A percentile compares a stretch with the other conserved stretches of the same genome.
phyloP scores from a whole-genome alignment of 1,140 invertebrate genomes.

The Teleopsis dalmanni region DNA sequence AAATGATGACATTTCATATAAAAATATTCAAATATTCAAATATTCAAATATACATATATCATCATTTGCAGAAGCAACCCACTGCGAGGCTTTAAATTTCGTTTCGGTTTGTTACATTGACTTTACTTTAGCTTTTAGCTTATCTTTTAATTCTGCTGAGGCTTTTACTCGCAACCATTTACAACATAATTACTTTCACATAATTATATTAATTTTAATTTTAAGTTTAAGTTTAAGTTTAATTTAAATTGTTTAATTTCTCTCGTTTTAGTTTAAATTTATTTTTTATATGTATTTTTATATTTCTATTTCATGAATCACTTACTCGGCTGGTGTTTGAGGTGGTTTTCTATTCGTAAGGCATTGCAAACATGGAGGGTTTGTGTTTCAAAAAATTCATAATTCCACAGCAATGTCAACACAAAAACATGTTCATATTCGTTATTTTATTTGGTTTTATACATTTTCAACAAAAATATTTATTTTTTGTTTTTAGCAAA shows the following conservation, averaged over 20 bases:
- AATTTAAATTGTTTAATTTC: background rate
- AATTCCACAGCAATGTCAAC: conserved; percentile 4
- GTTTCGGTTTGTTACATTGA: too few species aligned
- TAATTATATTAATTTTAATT: background rate
- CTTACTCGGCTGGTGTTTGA: conserved; percentile 45
- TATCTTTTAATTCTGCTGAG: background rate
- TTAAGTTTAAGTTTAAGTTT: background rate
- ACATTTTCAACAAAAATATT: conserved; percentile 11
- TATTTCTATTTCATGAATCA: conserved; percentile 13
- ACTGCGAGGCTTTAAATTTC: too few species aligned
- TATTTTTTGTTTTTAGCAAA: background rate
- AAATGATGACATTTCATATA: too few species aligned
- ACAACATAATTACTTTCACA: background rate
- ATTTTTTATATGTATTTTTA: conserved; percentile 1
- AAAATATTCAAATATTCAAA: too few species aligned
- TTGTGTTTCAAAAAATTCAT: conserved; percentile 9
- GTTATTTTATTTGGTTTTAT: conserved; percentile 11
- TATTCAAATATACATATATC: too few species aligned
- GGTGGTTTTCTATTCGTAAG: conserved; percentile 44
- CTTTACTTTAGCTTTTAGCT: background rate
- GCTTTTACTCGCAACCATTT: too few species aligned
- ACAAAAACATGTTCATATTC: background rate
- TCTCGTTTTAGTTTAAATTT: too few species aligned
- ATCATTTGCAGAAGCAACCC: too few species aligned
- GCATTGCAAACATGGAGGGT: conserved; percentile 41